Evolutionary conservation across 2,797 vertebrate species (phyloP).

Genomic region (Peromyscus attwateri): DNA sequence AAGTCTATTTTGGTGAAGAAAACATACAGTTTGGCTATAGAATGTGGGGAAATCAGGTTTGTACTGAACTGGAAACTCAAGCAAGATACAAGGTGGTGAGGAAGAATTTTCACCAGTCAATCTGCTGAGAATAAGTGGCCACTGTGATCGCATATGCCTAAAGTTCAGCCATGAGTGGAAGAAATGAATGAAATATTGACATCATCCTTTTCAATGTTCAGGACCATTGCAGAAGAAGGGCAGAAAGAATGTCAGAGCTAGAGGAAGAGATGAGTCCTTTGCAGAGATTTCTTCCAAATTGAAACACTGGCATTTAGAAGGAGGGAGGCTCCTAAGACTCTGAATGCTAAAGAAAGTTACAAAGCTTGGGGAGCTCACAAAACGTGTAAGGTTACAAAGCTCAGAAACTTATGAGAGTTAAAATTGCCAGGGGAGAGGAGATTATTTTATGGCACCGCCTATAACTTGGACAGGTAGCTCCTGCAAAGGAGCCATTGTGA

Average conservation of each 20-base stretch:
- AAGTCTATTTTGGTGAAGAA: neutral
- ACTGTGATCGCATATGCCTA: neutral
- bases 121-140: neutral
- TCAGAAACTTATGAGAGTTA: neutral
- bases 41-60: neutral
- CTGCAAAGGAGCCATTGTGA: neutral
- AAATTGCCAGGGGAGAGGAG: neutral
- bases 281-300: neutral
- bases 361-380: neutral
- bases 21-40: neutral
- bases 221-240: neutral
- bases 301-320: neutral
- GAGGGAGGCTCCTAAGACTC: neutral
- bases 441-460: neutral
- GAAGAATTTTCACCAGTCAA: neutral
- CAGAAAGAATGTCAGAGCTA: neutral
- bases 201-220: neutral
- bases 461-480: neutral
- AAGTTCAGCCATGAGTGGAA: neutral
- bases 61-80: neutral
- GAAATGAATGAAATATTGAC: neutral
- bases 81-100: neutral
- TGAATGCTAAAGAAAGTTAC: neutral
- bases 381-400: neutral
- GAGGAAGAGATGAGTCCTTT: neutral